These are phyloP conservation scores for Drosophila ercepeae DNA, from an alignment of 1,140 invertebrate species.

Conservation along the genomic window DNA sequence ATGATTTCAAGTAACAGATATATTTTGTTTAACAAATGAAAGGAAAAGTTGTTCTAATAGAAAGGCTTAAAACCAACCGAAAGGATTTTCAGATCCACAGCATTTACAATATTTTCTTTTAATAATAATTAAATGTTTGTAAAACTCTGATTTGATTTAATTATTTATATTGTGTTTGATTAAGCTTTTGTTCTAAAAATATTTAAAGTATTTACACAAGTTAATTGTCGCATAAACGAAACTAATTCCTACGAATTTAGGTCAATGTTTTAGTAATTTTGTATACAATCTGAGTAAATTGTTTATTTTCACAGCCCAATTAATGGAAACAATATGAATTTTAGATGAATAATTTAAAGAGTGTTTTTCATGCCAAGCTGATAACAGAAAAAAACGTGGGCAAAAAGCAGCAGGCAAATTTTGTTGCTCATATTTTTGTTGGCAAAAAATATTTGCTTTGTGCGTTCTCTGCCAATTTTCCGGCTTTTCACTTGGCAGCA, in stretches of 20 bases:
- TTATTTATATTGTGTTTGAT: neutral
- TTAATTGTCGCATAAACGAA: neutral
- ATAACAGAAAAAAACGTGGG: neutral
- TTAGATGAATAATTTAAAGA: slow-evolving; percentile 9
- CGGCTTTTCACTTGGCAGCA: slow-evolving; percentile 26
- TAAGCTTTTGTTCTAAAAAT: slow-evolving; percentile 1
- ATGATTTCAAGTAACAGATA: neutral
- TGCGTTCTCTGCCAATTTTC: slow-evolving; percentile 33
- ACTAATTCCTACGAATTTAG: neutral
- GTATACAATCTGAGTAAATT: neutral
- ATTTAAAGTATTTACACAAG: slow-evolving; percentile 9
- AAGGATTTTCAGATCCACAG: no score
- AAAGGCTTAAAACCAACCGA: no score
- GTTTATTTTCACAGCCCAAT: slow-evolving; percentile 14
- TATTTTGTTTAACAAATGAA: neutral
- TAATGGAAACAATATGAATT: slow-evolving; percentile 6
- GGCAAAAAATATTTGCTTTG: slow-evolving; percentile 20
- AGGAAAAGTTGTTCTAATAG: neutral
- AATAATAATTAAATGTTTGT: neutral
- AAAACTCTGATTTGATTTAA: slow-evolving; percentile 18
- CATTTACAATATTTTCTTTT: no score
- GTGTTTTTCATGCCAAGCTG: neutral
- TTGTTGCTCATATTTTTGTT: slow-evolving; percentile 22
- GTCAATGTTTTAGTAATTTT: neutral
- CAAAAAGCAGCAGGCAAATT: slow-evolving; percentile 8